These are phyloP conservation scores for Drosophila neotestacea DNA, from an alignment of 2,888 invertebrate species.

Conservation along the genomic window DNA sequence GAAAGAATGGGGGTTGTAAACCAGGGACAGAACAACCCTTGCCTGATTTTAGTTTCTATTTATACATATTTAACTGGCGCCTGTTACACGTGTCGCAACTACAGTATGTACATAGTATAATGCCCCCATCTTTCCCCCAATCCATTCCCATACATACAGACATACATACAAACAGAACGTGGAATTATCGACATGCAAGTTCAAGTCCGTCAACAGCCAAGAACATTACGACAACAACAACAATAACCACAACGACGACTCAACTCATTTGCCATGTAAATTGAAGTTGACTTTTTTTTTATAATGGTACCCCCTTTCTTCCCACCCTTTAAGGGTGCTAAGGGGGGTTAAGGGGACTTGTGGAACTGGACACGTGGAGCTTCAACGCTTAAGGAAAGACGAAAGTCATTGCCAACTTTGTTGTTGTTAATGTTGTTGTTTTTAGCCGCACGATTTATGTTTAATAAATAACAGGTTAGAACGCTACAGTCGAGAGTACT, in stretches of 20 bases:
- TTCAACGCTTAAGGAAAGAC: constrained; percentile 10
- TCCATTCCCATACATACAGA: neutral
- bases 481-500: neutral
- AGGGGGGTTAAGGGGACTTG: neutral
- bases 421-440: constrained; percentile 8
- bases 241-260: constrained; percentile 24
- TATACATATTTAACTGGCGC: constrained; percentile 37
- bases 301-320: constrained; percentile 8
- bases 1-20: neutral
- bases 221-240: constrained; percentile 27
- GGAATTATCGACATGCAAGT: constrained; percentile 75
- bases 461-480: constrained; percentile 44
- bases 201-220: constrained; percentile 56
- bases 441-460: constrained; percentile 28
- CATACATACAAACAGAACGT: constrained; percentile 8
- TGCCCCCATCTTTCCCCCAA: neutral
- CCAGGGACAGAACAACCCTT: constrained; percentile 43
- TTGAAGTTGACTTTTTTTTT: constrained; percentile 56
- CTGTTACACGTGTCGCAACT: constrained; percentile 19
- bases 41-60: constrained; percentile 39
- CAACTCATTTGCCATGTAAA: constrained; percentile 75
- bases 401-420: constrained; percentile 40
- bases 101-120: constrained; percentile 9
- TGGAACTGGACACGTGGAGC: constrained; percentile 28
- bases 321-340: too few relatives aligned